Conservation (phyloP, 2,888 invertebrate species). For the Macaria notata region DNA sequence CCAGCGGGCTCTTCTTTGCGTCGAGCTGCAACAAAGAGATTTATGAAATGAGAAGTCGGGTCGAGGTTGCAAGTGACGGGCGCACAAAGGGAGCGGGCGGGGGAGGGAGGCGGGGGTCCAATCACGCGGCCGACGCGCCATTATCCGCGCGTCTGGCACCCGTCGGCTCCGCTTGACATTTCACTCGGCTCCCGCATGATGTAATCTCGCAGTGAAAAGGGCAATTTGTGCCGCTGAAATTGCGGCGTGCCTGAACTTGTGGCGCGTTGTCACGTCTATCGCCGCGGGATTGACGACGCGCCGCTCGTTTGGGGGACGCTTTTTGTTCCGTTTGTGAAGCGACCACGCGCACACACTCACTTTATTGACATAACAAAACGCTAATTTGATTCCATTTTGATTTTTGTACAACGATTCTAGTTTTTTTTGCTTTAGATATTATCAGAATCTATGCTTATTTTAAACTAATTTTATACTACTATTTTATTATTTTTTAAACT, state of each 20-base stretch:
- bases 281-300: slow-evolving; percentile 46
- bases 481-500: no score
- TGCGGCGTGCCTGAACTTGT: slow-evolving; percentile 77
- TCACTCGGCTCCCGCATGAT: slow-evolving; percentile 82
- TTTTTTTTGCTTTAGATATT: no score
- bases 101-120: slow-evolving; percentile 67
- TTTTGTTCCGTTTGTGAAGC: slow-evolving; percentile 35
- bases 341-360: slow-evolving; percentile 29
- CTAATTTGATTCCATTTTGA: slow-evolving; percentile 40
- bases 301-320: slow-evolving; percentile 39
- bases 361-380: slow-evolving; percentile 35
- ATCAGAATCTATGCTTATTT: no score
- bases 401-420: background rate
- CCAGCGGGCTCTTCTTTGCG: slow-evolving; percentile 98
- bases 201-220: slow-evolving; percentile 83
- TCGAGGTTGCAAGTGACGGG: slow-evolving; percentile 77
- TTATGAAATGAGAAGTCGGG: slow-evolving; percentile 79
- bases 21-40: slow-evolving; percentile 92
- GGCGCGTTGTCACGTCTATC: slow-evolving; percentile 77
- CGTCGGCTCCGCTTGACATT: slow-evolving; percentile 82
- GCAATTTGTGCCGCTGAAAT: slow-evolving; percentile 82
- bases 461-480: no score
- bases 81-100: slow-evolving; percentile 68
- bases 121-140: slow-evolving; percentile 82
- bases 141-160: slow-evolving; percentile 82